These are phyloP conservation scores for Sepiola atlantica DNA, from an alignment of 2,888 invertebrate species.

Conservation along the genomic window DNA sequence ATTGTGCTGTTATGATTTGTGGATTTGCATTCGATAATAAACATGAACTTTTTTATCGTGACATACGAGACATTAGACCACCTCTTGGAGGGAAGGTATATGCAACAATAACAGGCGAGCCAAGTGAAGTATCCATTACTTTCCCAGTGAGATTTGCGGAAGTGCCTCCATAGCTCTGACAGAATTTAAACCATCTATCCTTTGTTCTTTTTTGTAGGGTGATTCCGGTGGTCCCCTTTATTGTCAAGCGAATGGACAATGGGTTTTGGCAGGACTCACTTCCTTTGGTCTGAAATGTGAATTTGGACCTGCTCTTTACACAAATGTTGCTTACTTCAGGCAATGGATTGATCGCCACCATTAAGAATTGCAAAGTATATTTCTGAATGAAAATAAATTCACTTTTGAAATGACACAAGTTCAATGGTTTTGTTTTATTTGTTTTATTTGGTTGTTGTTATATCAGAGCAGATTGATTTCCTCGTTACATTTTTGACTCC, in stretches of 20 bases:
- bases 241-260: neutral
- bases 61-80: neutral
- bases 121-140: neutral
- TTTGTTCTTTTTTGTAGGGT: neutral
- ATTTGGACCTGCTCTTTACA: conserved; percentile 33
- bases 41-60: neutral
- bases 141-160: too few species aligned
- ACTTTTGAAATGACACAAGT: neutral
- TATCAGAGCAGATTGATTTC: too few species aligned
- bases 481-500: too few species aligned
- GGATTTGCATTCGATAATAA: neutral
- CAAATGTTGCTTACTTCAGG: neutral
- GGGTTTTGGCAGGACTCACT: neutral
- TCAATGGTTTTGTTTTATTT: neutral
- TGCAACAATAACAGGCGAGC: neutral
- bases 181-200: neutral
- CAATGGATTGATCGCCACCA: neutral
- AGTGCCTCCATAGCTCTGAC: too few species aligned
- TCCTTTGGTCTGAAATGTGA: conserved; percentile 39
- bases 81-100: neutral
- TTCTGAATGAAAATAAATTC: neutral
- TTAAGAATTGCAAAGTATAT: neutral
- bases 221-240: conserved; percentile 35
- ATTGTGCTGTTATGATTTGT: too few species aligned
- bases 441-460: neutral